These are phyloP conservation scores for Centropus bengalensis DNA, from an alignment of 2,113 vertebrate genomes.

Conservation along the genomic window DNA sequence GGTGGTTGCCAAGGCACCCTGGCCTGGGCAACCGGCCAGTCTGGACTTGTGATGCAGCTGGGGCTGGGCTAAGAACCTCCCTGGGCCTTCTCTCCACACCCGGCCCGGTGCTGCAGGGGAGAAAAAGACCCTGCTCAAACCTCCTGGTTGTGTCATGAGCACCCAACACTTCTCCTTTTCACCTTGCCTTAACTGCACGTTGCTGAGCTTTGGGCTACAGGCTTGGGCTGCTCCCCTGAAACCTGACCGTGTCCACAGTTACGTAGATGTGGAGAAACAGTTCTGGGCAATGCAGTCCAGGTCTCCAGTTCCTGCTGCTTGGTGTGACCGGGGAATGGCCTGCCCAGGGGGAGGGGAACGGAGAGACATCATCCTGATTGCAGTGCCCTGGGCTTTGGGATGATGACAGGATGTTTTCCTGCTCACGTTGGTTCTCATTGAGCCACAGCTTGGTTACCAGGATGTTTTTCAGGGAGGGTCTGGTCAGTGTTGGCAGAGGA, in stretches of 20 bases:
- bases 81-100: neutral
- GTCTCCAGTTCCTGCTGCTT: neutral
- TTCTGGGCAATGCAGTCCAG: neutral
- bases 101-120: neutral
- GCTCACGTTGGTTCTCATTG: conserved; percentile 29
- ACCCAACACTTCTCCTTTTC: neutral
- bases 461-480: conserved; percentile 68
- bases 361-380: neutral
- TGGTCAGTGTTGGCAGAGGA: conserved; percentile 56
- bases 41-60: neutral
- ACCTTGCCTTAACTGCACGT: accelerated
- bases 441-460: conserved; percentile 46
- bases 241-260: accelerated
- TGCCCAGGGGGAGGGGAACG: neutral
- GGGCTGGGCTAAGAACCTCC: neutral
- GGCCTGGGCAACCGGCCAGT: neutral
- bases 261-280: accelerated
- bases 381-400: neutral
- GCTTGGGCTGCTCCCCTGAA: neutral
- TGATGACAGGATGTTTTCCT: conserved; percentile 37
- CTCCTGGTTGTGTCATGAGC: neutral
- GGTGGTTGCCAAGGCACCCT: neutral
- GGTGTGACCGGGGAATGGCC: neutral
- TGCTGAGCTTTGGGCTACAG: neutral
- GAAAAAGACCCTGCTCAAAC: neutral